phyloP scores from a whole-genome alignment of 2,888 invertebrate genomes.

The Lamellibrachia columna region DNA sequence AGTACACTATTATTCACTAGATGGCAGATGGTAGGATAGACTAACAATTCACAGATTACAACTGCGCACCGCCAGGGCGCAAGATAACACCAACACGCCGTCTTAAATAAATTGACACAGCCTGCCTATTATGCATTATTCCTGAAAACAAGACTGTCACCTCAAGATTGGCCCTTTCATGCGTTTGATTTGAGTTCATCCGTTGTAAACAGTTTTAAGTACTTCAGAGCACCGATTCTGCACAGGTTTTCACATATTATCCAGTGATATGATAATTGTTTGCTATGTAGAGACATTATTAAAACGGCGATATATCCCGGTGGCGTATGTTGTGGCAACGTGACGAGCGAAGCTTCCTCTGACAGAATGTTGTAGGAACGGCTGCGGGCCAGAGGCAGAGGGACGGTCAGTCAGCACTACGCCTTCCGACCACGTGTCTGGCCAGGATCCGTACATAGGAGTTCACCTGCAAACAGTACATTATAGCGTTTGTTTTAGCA shows the following conservation, averaged over 20 bases:
- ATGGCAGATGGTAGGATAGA: neutral
- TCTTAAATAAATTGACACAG: neutral
- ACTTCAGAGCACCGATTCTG: neutral
- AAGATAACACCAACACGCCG: neutral
- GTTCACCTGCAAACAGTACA: neutral
- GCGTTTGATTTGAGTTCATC: neutral
- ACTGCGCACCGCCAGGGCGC: neutral
- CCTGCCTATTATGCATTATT: neutral
- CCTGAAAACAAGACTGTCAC: neutral
- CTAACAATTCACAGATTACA: neutral
- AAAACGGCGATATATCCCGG: neutral
- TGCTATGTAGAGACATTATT: neutral
- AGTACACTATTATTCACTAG: neutral
- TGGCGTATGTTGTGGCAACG: neutral
- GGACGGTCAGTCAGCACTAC: neutral
- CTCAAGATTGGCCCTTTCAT: neutral
- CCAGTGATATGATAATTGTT: neutral
- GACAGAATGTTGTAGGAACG: neutral
- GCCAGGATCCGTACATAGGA: neutral
- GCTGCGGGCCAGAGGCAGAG: neutral
- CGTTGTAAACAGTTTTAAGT: neutral
- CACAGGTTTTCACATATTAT: neutral
- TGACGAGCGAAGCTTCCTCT: neutral
- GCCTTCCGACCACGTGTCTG: neutral
- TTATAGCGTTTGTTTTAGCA: neutral